phyloP scores from a whole-genome alignment of 2,888 invertebrate species.

The Gonocerus acuteangulatus region DNA sequence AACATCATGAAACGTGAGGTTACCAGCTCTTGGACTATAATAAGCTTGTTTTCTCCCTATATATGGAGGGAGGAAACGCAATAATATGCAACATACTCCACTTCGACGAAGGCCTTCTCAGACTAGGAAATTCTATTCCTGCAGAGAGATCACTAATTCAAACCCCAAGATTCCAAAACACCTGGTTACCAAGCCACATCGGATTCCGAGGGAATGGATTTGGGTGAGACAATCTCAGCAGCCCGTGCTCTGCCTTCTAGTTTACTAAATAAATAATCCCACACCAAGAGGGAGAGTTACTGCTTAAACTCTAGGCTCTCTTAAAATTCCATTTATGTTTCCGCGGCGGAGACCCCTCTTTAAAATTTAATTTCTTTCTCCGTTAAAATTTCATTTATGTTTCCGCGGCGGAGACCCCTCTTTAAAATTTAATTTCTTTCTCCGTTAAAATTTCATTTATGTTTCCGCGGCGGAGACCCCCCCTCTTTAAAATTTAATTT shows the following conservation, averaged over 20 bases:
- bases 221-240: too few relatives aligned
- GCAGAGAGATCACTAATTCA: too few relatives aligned
- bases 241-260: background rate
- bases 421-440: constrained; percentile 2
- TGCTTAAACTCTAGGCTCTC: constrained; percentile 4
- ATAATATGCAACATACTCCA: too few relatives aligned
- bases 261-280: constrained; percentile 7
- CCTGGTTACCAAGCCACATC: too few relatives aligned
- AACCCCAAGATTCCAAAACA: too few relatives aligned
- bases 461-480: background rate
- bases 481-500: constrained; percentile 6
- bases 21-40: too few relatives aligned
- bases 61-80: too few relatives aligned
- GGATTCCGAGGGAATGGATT: too few relatives aligned
- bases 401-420: constrained; percentile 3
- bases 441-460: constrained; percentile 14
- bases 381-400: constrained; percentile 13
- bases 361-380: constrained; percentile 1
- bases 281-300: background rate
- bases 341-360: constrained; percentile 3
- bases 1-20: too few relatives aligned
- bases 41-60: too few relatives aligned
- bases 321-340: constrained; percentile 14
- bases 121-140: too few relatives aligned
- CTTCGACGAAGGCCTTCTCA: too few relatives aligned